Evolutionary conservation across 2,113 vertebrate genomes (phyloP).

Genomic region (Dromaius novaehollandiae): DNA sequence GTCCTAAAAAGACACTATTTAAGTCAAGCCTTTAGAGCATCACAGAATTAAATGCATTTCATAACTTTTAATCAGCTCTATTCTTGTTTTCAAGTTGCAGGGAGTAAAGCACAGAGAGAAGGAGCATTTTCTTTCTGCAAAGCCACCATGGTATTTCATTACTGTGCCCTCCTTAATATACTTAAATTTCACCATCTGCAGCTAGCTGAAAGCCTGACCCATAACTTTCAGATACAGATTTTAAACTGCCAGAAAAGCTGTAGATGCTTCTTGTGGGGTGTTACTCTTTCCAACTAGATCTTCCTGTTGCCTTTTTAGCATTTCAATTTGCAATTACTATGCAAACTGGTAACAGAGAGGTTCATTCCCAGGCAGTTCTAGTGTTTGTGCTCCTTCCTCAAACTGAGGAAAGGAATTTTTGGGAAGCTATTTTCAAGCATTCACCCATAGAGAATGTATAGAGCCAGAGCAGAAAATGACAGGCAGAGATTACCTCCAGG

Average conservation of each 20-base stretch:
- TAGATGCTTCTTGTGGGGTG: background rate
- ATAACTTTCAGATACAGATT: background rate
- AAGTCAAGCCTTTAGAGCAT: background rate
- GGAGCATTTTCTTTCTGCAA: background rate
- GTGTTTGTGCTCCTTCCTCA: background rate
- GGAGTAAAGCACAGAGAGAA: background rate
- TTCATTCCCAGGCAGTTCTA: background rate
- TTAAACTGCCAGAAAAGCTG: background rate
- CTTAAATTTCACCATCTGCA: background rate
- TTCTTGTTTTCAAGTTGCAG: background rate
- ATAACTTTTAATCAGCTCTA: background rate
- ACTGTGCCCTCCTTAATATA: background rate
- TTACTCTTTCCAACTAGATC: background rate
- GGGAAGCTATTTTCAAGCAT: background rate
- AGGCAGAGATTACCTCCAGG: background rate
- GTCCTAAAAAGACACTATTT: background rate
- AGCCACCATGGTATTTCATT: background rate
- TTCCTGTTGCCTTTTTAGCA: background rate
- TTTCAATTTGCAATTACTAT: background rate
- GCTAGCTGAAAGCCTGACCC: background rate
- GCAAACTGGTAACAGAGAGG: background rate
- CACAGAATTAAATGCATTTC: background rate
- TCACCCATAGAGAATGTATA: background rate
- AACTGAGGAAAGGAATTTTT: background rate
- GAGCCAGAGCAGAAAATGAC: background rate